Base-by-base conservation (phyloP, 2,113 vertebrate species). In the Clarias batrachus region DNA sequence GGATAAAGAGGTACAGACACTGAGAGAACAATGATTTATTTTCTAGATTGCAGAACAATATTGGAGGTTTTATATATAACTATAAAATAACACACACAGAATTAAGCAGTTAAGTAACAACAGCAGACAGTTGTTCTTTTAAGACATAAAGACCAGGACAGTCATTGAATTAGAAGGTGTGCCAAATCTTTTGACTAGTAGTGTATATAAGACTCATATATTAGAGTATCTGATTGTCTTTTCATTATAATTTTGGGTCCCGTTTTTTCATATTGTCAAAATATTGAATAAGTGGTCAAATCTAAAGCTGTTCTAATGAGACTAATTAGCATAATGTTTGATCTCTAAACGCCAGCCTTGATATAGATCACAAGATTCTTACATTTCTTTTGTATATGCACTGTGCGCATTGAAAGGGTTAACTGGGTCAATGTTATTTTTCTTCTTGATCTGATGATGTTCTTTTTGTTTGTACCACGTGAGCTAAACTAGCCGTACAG, bases 401-500 rank as follows among this genome's bases (percentile, higher is more conserved):
- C 74, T 85, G 76, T 63, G 25, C n/a, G 3, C 37, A 48, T 3
- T 70, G 63, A 81, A 81, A 59, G 23, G 56, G 60, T 81, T 62
- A 60, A 81, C 17, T 6, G 23, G 57, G 16, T 66, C 21, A 6
- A 33, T 85, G 25, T 54, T 30, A 21, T 19, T 68, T 66, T 68
- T 63, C 8, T 82, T 17, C 21, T 33, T 83, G 27, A 30, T 37
- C 27, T 60, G 71, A 70, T 41, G 21, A 48, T 48, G 7, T 48
- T 76, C 1, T 19, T 59, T 81, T 63, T 81, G 57, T 81, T 54
- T 76, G 76, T 87, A 59, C 41, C 65, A 10, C 6, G 5, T 68
- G 59, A 41, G 65, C 48, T 84, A 68, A 78, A 82, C 14, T 54
- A 17, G 62, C 63, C 85, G 63, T 87, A 63, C 76, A 62, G 78